Conservation (phyloP, 2,888 invertebrate genomes). For the Latrodectus hesperus region DNA sequence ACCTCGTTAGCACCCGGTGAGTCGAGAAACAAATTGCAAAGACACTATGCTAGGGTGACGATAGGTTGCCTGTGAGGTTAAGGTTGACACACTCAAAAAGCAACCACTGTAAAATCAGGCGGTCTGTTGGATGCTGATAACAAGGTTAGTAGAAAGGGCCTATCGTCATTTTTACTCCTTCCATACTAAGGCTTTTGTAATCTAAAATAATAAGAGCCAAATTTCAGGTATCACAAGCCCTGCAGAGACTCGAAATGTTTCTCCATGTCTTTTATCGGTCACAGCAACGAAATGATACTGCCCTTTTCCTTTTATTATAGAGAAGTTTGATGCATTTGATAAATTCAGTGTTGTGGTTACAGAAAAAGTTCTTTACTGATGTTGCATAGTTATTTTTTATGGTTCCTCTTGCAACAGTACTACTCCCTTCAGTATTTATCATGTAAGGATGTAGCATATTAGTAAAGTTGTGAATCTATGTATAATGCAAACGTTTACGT, state of each 20-base stretch:
- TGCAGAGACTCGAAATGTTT: not conserved
- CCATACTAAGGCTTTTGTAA: conserved; percentile 40
- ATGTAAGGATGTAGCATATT: no score
- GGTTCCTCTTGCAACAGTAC: no score
- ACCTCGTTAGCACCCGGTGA: conserved; percentile 51
- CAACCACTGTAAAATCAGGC: conserved; percentile 65
- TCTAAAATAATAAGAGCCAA: conserved; percentile 58
- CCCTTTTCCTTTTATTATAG: not conserved
- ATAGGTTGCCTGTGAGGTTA: conserved; percentile 21
- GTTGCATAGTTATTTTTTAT: no score
- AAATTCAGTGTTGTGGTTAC: not conserved
- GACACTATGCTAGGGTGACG: conserved; percentile 13
- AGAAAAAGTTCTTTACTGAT: no score
- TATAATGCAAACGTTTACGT: no score
- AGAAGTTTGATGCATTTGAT: conserved; percentile 20
- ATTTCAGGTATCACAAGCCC: conserved; percentile 41
- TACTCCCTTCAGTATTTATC: no score
- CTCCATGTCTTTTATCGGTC: conserved; percentile 32
- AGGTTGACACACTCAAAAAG: conserved; percentile 46
- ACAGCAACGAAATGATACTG: not conserved
- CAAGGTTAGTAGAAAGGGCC: conserved; percentile 22
- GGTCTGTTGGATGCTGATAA: conserved; percentile 65
- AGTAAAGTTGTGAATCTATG: no score
- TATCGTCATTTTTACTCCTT: conserved; percentile 41
- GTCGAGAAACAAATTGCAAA: conserved; percentile 47